Evolutionary conservation across 2,888 invertebrate species (phyloP), one percentile per base, ranked within the genome.

Genomic region (Osmoderma eremita): DNA sequence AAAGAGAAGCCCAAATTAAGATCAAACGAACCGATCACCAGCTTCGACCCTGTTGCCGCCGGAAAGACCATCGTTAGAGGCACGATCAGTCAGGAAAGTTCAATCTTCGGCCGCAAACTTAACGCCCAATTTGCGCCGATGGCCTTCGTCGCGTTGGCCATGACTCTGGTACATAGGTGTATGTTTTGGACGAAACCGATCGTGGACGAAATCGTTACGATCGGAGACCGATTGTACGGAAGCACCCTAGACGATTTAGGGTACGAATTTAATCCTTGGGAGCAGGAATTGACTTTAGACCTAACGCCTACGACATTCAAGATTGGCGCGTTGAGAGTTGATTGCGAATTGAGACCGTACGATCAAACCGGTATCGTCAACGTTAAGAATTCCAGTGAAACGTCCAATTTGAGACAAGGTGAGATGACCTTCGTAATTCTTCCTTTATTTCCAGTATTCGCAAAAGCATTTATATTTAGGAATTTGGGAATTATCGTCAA

Each of bases 161-260:
- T 89, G 88, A 83, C 87, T 0, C 82, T 85, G 70, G 76, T 88
- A 0, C 85, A 88, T 6, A 83, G 86, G 3, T 84, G 88, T 0
- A 83, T 84, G 50, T 82, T 86, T 3, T 90, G 90, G 90, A 86
- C 87, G 3, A 79, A 82, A 2, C 84, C 84, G n/a, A 87, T 89
- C 0, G 75, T 86, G 2, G 87, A 85, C 67, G 85, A 86, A 45
- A 82, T 88, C 10, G 76, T 88, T 70, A 76, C 79, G 0, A 78
- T 85, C 0, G 88, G 85, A 0, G 83, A 86, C 54, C 83, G 82
- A 30, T 75, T 89, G 65, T 86, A 86, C 73, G 71, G 78, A 0
- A 82, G 83, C 0, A 86, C 86, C 0, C 65, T 87, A 0, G 79
- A 80, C 6, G 79, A 84, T n/a, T 76, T 89, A 0, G 86, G 86